phyloP scores from a whole-genome alignment of 92 coral and sea anemone genomes.

The Nematostella vectensis region DNA sequence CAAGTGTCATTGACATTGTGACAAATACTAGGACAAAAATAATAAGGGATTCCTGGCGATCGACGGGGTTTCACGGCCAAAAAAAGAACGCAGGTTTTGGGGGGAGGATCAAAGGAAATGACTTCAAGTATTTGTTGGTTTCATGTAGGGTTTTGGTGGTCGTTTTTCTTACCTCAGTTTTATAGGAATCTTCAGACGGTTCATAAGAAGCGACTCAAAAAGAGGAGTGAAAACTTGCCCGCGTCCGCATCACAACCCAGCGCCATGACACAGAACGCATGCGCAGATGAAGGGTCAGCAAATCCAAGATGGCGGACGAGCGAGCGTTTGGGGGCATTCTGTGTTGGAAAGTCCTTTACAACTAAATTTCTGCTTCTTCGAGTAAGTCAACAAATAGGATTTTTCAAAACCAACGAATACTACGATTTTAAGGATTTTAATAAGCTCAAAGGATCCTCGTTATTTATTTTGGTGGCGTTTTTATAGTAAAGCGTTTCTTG shows the following conservation, averaged over 20 bases:
- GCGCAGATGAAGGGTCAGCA: constrained; percentile 16
- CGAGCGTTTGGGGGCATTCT: constrained; percentile 25
- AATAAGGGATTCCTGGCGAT: no score
- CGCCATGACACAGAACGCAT: constrained; percentile 25
- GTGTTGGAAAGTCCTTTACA: constrained; percentile 9
- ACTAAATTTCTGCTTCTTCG: neutral
- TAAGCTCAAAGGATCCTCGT: no score
- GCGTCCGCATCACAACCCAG: neutral
- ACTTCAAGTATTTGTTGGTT: neutral
- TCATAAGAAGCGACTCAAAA: neutral
- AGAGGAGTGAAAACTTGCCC: neutral
- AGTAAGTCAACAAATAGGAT: constrained; percentile 8
- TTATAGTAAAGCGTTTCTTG: no score
- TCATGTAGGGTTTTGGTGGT: neutral
- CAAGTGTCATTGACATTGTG: no score
- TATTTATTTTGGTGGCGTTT: no score
- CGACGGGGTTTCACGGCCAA: neutral
- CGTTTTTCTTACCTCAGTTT: neutral
- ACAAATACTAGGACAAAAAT: no score
- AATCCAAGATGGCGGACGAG: constrained; percentile 79
- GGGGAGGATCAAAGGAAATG: neutral
- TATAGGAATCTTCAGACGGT: neutral
- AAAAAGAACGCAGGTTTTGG: neutral
- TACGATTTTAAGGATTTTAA: no score
- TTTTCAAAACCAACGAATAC: no score